phyloP scores from a whole-genome alignment of 2,888 invertebrate genomes.

The Seira musarum region DNA sequence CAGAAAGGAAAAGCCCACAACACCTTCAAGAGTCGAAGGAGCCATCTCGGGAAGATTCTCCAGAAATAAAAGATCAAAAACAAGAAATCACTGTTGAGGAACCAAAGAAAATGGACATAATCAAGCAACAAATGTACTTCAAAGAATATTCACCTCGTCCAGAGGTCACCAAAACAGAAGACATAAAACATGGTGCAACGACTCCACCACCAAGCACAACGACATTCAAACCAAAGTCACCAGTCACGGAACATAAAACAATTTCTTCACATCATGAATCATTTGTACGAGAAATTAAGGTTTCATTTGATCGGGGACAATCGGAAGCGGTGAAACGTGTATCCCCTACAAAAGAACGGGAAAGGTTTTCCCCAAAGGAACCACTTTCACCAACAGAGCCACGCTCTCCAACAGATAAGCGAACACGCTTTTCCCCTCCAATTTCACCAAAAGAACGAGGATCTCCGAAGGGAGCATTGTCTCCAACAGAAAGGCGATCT shows the following conservation, averaged over 20 bases:
- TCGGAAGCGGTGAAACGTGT: conserved; percentile 53
- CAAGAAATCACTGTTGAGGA: conserved; percentile 33
- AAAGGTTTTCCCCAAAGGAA: conserved; percentile 17
- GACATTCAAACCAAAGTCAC: conserved; percentile 65
- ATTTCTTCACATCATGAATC: conserved; percentile 49
- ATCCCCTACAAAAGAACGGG: conserved; percentile 56
- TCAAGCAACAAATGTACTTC: conserved; percentile 61
- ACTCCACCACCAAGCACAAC: conserved; percentile 65
- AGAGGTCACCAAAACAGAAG: conserved; percentile 49
- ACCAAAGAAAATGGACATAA: conserved; percentile 18
- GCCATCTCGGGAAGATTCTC: conserved; percentile 51
- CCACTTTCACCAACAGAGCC: conserved; percentile 38
- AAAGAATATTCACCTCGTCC: conserved; percentile 58
- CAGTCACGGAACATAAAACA: conserved; percentile 61
- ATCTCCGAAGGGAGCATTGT: neutral
- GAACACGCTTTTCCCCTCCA: conserved; percentile 29
- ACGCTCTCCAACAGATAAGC: conserved; percentile 21
- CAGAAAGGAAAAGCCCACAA: conserved; percentile 51
- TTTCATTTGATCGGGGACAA: conserved; percentile 60
- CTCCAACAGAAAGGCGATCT: conserved; percentile 14
- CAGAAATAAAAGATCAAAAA: conserved; percentile 57
- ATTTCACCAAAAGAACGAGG: conserved; percentile 28
- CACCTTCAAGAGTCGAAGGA: conserved; percentile 43
- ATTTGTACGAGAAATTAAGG: conserved; percentile 65
- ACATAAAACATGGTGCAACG: conserved; percentile 49